Percentiles rank a stretch among this genome's conserved stretches.
These are phyloP conservation scores for Loripinus fragilis DNA, from an alignment of 2,888 invertebrate genomes.

Conservation along the genomic window DNA sequence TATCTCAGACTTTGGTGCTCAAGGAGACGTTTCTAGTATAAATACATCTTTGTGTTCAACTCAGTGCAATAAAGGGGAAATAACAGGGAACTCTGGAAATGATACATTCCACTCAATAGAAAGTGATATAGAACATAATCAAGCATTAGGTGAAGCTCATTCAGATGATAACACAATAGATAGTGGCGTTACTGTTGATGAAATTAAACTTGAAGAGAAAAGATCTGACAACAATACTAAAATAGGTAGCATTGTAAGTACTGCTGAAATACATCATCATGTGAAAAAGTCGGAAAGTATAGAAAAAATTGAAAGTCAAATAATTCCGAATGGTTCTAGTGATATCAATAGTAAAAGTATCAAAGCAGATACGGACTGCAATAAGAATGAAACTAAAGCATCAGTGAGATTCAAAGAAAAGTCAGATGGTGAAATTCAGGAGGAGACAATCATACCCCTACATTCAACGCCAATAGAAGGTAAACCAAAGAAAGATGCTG, in stretches of 20 bases:
- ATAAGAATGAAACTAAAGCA: slow-evolving; percentile 49
- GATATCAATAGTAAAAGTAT: background rate
- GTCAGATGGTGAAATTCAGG: slow-evolving; percentile 34
- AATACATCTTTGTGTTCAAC: background rate
- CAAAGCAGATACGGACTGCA: slow-evolving; percentile 39
- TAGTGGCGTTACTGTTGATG: background rate
- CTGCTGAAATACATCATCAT: slow-evolving; percentile 18
- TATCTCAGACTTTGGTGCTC: background rate
- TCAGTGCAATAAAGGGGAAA: slow-evolving; percentile 16
- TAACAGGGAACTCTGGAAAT: background rate
- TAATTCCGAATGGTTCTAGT: slow-evolving; percentile 10
- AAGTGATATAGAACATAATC: background rate
- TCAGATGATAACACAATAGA: background rate
- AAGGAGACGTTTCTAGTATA: slow-evolving; percentile 1
- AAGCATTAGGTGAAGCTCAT: background rate
- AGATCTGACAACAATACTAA: background rate
- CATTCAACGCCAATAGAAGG: slow-evolving; percentile 33
- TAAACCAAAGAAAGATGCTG: slow-evolving; percentile 45
- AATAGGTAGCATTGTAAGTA: background rate
- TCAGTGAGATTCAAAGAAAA: slow-evolving; percentile 35
- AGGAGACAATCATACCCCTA: slow-evolving; percentile 32
- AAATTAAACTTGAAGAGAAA: slow-evolving; percentile 3
- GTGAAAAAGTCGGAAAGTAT: background rate
- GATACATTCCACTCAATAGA: background rate
- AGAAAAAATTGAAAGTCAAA: slow-evolving; percentile 15